phyloP scores from a whole-genome alignment of 2,797 vertebrate species.

The Anableps anableps region DNA sequence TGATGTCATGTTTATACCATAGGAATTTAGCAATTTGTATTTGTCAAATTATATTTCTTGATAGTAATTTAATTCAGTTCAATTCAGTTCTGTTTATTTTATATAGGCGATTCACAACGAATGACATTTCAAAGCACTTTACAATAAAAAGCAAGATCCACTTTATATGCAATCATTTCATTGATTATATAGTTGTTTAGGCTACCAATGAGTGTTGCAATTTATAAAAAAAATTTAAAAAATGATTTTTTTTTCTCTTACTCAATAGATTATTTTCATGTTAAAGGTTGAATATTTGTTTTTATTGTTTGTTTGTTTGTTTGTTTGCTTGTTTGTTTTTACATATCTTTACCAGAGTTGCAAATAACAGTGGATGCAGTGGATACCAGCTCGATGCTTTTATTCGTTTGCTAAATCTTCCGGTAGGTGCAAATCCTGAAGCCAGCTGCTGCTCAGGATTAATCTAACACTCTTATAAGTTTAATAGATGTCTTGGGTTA shows the following conservation, averaged over 20 bases:
- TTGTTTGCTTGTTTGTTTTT: not conserved
- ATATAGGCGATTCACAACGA: too few species aligned
- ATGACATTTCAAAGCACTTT: not conserved
- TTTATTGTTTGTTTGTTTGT: not conserved
- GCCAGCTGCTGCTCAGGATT: not conserved
- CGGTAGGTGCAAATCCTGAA: not conserved
- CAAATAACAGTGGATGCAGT: not conserved
- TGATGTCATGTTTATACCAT: not conserved
- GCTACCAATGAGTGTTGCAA: not conserved
- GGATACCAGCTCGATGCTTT: not conserved
- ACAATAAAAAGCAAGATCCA: not conserved
- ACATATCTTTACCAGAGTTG: not conserved
- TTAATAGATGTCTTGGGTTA: not conserved
- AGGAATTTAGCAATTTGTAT: not conserved
- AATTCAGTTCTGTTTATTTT: not conserved
- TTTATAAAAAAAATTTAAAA: not conserved
- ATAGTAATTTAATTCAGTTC: not conserved
- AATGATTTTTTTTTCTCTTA: not conserved
- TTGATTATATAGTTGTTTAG: not conserved
- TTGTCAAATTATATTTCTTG: not conserved
- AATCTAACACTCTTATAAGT: not conserved
- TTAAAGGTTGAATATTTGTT: not conserved
- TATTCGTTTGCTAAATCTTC: not conserved
- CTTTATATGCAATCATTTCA: not conserved
- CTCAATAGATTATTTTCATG: not conserved